Percentiles rank a stretch among this genome's conserved stretches.
These are phyloP conservation scores for Lypha dubia DNA, from an alignment of 2,888 invertebrate species.

Conservation along the genomic window DNA sequence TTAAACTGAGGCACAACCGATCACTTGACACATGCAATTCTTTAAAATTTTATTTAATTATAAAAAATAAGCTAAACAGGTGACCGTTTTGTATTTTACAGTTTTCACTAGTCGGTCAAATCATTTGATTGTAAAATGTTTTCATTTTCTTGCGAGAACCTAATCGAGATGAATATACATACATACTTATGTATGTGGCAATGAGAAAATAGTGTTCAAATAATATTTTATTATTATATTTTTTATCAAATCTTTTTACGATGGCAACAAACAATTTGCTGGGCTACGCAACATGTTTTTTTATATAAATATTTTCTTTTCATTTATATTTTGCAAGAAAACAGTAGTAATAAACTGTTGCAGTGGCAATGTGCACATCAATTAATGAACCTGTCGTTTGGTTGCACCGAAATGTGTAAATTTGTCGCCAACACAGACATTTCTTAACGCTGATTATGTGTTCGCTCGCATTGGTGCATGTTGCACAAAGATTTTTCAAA, in stretches of 20 bases:
- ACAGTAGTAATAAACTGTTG: slow-evolving; percentile 40
- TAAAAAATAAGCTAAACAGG: too few species aligned
- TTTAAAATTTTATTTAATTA: too few species aligned
- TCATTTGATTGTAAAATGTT: too few species aligned
- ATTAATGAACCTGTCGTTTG: slow-evolving; percentile 81
- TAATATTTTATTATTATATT: too few species aligned
- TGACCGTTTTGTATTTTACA: too few species aligned
- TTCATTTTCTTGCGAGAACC: too few species aligned
- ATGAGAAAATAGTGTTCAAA: too few species aligned
- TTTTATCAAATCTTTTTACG: too few species aligned
- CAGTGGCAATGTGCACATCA: slow-evolving; percentile 78
- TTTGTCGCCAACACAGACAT: slow-evolving; percentile 79
- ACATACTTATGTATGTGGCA: too few species aligned
- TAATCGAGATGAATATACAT: too few species aligned
- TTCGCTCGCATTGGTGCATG: slow-evolving; percentile 11
- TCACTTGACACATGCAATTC: slow-evolving; percentile 20
- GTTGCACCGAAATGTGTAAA: slow-evolving; percentile 77
- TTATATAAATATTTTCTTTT: neutral
- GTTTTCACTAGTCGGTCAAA: too few species aligned
- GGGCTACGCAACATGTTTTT: neutral
- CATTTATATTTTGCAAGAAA: neutral
- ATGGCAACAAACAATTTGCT: slow-evolving; percentile 15
- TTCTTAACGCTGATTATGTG: slow-evolving; percentile 66
- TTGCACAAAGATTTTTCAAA: neutral
- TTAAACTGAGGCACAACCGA: neutral